A percentile compares a stretch with the other conserved stretches of the same genome.
These are phyloP conservation scores for Hesperia comma DNA, from an alignment of 2,888 invertebrate species.

Conservation along the genomic window DNA sequence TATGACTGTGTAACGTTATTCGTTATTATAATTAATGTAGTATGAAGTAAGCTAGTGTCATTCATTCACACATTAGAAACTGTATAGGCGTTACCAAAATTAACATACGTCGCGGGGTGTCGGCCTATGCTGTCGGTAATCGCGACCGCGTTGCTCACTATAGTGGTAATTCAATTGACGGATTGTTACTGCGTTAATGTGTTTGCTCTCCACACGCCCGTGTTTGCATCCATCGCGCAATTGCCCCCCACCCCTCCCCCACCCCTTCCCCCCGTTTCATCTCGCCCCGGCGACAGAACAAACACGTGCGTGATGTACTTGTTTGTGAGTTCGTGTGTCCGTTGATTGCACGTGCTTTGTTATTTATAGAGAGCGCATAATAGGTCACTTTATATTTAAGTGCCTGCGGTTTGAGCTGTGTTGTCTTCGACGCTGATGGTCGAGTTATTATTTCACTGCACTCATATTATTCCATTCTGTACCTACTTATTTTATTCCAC, in stretches of 20 bases:
- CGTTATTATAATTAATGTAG: too few relatives aligned
- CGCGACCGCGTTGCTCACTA: conserved; percentile 21
- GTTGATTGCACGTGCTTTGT: neutral
- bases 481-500: too few relatives aligned
- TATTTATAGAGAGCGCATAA: neutral
- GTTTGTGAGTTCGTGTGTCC: neutral
- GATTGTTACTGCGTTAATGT: conserved; percentile 36
- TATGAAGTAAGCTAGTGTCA: too few relatives aligned
- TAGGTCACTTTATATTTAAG: too few relatives aligned
- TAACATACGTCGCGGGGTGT: neutral
- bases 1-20: too few relatives aligned
- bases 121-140: conserved; percentile 8
- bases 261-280: neutral
- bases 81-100: too few relatives aligned
- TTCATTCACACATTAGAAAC: too few relatives aligned
- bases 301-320: neutral
- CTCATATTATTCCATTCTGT: too few relatives aligned
- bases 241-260: neutral
- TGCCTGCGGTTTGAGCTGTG: too few relatives aligned
- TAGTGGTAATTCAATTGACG: conserved; percentile 36
- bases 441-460: too few relatives aligned
- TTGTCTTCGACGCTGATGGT: too few relatives aligned
- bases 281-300: conserved; percentile 5
- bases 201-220: conserved; percentile 25
- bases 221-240: conserved; percentile 25